Percentiles rank a stretch among this genome's conserved stretches.
These are phyloP conservation scores for Phengaris alcon DNA, from an alignment of 2,888 invertebrate genomes.

Conservation along the genomic window DNA sequence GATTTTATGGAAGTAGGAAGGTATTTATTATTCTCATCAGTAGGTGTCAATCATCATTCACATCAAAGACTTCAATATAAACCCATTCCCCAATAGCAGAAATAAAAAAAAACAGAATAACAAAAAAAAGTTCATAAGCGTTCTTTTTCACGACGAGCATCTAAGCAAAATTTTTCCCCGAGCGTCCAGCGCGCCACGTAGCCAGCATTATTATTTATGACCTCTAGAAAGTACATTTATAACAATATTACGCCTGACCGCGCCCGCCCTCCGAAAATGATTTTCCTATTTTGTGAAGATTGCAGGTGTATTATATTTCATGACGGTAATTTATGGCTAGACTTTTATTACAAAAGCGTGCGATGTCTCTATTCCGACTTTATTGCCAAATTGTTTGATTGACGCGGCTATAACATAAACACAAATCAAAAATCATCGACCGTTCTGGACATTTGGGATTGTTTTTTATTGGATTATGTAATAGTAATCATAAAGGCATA, in stretches of 20 bases:
- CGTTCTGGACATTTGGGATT: neutral
- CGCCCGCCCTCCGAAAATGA: constrained; percentile 77
- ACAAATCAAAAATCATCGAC: constrained; percentile 31
- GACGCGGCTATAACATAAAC: constrained; percentile 66
- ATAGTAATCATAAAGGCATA: neutral
- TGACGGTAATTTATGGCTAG: constrained; percentile 78
- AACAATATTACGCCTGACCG: constrained; percentile 78
- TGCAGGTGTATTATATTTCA: constrained; percentile 80
- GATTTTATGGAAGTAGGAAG: too few species aligned
- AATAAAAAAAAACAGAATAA: too few species aligned
- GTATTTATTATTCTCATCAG: too few species aligned
- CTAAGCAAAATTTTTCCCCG: constrained; percentile 40
- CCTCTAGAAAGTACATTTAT: constrained; percentile 76
- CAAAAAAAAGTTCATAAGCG: constrained; percentile 34
- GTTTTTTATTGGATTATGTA: neutral
- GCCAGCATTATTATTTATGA: constrained; percentile 76
- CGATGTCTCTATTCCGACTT: constrained; percentile 78
- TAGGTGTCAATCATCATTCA: too few species aligned
- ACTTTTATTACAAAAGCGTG: constrained; percentile 80
- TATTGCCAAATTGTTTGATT: constrained; percentile 74
- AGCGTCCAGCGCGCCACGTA: constrained; percentile 50
- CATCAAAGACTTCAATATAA: too few species aligned
- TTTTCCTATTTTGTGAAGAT: constrained; percentile 79
- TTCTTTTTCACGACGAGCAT: constrained; percentile 38
- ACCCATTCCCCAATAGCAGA: too few species aligned